phyloP scores from a whole-genome alignment of 2,888 invertebrate species.

The Caprella mutica region DNA sequence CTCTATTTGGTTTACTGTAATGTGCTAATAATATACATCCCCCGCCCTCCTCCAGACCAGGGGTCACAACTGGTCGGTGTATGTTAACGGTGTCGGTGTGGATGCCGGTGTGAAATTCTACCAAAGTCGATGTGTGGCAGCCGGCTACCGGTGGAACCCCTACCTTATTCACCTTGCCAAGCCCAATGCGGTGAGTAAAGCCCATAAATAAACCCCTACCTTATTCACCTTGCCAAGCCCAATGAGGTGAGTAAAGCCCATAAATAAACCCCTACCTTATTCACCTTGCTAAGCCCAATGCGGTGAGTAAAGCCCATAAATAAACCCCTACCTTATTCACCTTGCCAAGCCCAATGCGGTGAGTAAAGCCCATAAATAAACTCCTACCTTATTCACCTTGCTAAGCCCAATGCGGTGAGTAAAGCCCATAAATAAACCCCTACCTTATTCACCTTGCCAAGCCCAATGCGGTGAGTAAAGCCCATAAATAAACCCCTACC shows the following conservation, averaged over 20 bases:
- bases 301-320: conserved; percentile 53
- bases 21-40: too few species aligned
- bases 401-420: not conserved
- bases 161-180: conserved; percentile 79
- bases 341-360: conserved; percentile 79
- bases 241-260: conserved; percentile 55
- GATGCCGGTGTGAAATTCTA: conserved; percentile 74
- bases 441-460: conserved; percentile 78
- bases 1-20: too few species aligned
- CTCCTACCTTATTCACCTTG: not conserved
- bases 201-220: conserved; percentile 58
- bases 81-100: conserved; percentile 80
- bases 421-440: too few species aligned
- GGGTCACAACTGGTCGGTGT: conserved; percentile 80
- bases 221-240: conserved; percentile 77
- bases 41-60: conserved; percentile 56
- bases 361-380: conserved; percentile 39
- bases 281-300: conserved; percentile 75
- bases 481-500: too few species aligned
- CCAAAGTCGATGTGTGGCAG: conserved; percentile 72
- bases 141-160: conserved; percentile 85
- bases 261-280: conserved; percentile 85
- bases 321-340: conserved; percentile 78
- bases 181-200: conserved; percentile 61
- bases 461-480: conserved; percentile 61